These are phyloP conservation scores for Magallana nippona DNA, from an alignment of 2,888 invertebrate species.

Conservation along the genomic window DNA sequence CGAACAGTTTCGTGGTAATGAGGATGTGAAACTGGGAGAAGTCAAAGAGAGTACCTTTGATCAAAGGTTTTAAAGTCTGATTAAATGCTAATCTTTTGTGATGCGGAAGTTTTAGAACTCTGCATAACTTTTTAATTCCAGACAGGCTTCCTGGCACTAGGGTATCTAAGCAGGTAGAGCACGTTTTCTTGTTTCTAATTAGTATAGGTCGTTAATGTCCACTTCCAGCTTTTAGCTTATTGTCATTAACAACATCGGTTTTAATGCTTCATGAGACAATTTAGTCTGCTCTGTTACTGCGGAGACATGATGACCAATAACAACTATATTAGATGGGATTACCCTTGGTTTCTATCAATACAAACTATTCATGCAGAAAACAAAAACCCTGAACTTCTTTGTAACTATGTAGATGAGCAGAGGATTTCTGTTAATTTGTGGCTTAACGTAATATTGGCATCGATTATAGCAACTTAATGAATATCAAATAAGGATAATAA, in stretches of 20 bases:
- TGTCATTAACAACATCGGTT: background rate
- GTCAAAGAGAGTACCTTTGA: background rate
- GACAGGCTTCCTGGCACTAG: background rate
- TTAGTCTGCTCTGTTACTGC: background rate
- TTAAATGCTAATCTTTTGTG: background rate
- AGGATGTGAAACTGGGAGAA: background rate
- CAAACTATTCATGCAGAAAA: background rate
- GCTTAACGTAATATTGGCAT: too few relatives aligned
- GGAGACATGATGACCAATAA: constrained; percentile 4
- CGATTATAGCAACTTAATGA: too few relatives aligned
- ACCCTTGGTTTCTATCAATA: background rate
- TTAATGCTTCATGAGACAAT: background rate
- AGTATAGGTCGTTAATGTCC: background rate
- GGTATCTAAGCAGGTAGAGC: background rate
- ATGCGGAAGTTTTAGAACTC: background rate
- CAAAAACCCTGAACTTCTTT: background rate
- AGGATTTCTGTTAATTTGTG: background rate
- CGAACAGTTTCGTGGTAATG: background rate
- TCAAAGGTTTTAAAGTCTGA: background rate
- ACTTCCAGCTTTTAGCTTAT: background rate
- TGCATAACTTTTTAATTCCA: background rate
- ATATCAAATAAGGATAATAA: too few relatives aligned
- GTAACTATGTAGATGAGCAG: background rate
- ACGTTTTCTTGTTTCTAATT: background rate
- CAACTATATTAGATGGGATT: background rate